Percentiles rank a stretch among this genome's conserved stretches.
phyloP scores from a whole-genome alignment of 1,140 invertebrate genomes.

The Heliothis subflexa region DNA sequence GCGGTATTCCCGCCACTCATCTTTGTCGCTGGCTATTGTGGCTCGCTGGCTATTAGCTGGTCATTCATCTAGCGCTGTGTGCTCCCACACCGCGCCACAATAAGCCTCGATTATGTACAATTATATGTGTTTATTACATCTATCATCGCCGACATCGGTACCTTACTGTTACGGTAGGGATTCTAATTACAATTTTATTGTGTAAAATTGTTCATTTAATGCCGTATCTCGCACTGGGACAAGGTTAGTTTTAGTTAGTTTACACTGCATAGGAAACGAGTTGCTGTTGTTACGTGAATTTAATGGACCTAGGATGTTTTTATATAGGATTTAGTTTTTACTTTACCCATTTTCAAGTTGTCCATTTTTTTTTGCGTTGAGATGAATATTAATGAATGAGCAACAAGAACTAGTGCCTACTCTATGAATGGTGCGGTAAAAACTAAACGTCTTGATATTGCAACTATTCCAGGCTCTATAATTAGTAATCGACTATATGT shows the following conservation, averaged over 20 bases:
- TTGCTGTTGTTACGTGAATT: background rate
- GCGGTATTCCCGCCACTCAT: slow-evolving; percentile 48
- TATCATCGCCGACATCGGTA: slow-evolving; percentile 58
- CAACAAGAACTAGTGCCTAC: slow-evolving; percentile 16
- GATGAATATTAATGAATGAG: slow-evolving; percentile 7
- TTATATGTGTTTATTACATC: slow-evolving; percentile 71
- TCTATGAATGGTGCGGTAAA: slow-evolving; percentile 12
- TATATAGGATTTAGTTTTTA: background rate
- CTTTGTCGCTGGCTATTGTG: slow-evolving; percentile 61
- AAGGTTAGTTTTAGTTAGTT: background rate
- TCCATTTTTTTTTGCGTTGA: background rate
- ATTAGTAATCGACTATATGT: slow-evolving; percentile 34
- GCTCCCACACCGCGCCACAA: slow-evolving; percentile 58
- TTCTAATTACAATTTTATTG: slow-evolving; percentile 41
- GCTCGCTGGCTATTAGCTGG: slow-evolving; percentile 62
- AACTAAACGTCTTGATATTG: slow-evolving; percentile 41
- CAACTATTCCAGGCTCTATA: slow-evolving; percentile 8
- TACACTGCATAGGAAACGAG: background rate
- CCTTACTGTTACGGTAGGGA: slow-evolving; percentile 41
- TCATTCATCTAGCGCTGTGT: slow-evolving; percentile 60
- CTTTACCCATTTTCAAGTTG: slow-evolving; percentile 10
- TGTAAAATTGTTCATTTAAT: slow-evolving; percentile 33
- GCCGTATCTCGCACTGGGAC: background rate
- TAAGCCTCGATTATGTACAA: slow-evolving; percentile 67
- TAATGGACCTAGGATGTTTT: slow-evolving; percentile 1